A percentile compares a stretch with the other conserved stretches of the same genome.
These are phyloP conservation scores for Odontophorus gujanensis DNA, from an alignment of 2,113 vertebrate species.

Conservation along the genomic window DNA sequence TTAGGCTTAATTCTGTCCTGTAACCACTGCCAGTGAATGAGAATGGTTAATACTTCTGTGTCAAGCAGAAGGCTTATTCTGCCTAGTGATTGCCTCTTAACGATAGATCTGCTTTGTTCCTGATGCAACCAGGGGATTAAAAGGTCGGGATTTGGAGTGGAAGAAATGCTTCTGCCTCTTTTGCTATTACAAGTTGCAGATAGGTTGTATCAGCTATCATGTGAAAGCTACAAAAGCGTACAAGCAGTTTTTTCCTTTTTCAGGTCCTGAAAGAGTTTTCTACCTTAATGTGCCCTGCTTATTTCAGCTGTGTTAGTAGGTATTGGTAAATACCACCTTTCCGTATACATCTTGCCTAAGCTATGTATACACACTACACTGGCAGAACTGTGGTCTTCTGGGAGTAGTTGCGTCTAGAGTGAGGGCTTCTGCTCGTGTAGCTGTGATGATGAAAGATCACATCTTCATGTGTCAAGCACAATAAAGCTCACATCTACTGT, in stretches of 20 bases:
- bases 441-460: not conserved
- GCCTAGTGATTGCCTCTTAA: not conserved
- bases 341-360: not conserved
- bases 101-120: not conserved
- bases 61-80: not conserved
- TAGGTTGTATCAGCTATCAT: not conserved
- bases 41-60: not conserved
- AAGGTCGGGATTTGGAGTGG: not conserved
- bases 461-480: not conserved
- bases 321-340: conserved; percentile 17
- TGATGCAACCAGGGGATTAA: not conserved
- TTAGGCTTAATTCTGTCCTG: not conserved
- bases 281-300: not conserved
- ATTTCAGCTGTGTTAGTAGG: not conserved
- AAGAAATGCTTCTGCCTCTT: not conserved
- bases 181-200: not conserved
- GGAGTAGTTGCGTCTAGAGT: not conserved
- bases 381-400: not conserved
- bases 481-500: not conserved
- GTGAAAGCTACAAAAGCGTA: not conserved
- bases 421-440: not conserved
- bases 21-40: not conserved
- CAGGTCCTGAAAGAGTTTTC: not conserved
- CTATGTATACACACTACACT: not conserved
- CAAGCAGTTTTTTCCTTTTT: not conserved